Conservation (phyloP, 2,113 vertebrate genomes). For the Puma concolor region DNA sequence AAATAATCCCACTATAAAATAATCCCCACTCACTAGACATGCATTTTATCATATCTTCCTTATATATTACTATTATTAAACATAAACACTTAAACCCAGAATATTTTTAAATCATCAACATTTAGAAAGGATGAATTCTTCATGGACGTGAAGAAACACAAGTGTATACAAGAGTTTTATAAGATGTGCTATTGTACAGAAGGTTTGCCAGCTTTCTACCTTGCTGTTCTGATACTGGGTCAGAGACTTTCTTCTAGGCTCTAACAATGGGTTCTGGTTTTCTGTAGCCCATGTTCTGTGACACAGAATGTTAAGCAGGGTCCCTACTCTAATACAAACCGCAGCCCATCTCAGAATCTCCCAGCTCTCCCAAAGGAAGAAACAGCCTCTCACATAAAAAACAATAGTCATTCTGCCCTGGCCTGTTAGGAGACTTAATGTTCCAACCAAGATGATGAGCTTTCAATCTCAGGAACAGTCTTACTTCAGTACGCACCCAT, state of each 20-base stretch:
- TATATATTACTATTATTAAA: conserved; percentile 22
- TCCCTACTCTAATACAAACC: background rate
- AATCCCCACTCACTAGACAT: background rate
- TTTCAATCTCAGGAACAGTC: conserved; percentile 22
- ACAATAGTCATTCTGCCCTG: background rate
- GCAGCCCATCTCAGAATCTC: background rate
- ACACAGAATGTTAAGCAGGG: background rate
- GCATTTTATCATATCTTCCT: background rate
- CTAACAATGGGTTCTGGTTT: background rate
- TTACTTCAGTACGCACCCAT: background rate
- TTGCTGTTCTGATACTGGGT: background rate
- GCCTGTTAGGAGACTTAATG: background rate
- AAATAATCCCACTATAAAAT: background rate
- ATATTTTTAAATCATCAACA: conserved; percentile 35
- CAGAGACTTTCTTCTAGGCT: background rate
- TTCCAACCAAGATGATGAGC: background rate
- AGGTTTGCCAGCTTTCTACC: background rate
- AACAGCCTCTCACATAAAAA: background rate
- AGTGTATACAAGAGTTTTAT: background rate
- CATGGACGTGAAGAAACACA: background rate
- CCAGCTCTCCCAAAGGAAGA: background rate
- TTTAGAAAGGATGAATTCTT: conserved; percentile 46
- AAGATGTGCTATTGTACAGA: background rate
- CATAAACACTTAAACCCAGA: background rate
- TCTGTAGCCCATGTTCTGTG: background rate